These are phyloP conservation scores for Sarcophaga carnaria DNA, from an alignment of 2,888 invertebrate genomes.

Conservation along the genomic window DNA sequence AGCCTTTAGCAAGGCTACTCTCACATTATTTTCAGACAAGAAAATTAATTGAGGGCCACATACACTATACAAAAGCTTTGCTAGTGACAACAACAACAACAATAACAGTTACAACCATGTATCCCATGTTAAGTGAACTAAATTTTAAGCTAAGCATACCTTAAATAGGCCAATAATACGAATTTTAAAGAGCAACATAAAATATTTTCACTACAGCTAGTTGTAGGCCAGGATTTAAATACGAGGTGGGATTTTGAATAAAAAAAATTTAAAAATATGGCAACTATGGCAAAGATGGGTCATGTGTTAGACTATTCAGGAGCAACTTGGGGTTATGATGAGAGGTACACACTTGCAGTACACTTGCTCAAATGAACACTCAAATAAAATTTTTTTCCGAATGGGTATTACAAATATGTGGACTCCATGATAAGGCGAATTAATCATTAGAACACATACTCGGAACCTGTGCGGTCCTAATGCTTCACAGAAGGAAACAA, in stretches of 20 bases:
- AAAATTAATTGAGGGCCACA: conserved; percentile 59
- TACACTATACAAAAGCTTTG: background rate
- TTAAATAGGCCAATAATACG: background rate
- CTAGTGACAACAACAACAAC: background rate
- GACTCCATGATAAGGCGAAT: no score
- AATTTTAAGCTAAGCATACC: conserved; percentile 1
- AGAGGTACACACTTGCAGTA: no score
- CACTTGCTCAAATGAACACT: no score
- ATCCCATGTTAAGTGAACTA: background rate
- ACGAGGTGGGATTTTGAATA: background rate
- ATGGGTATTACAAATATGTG: no score
- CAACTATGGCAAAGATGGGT: background rate
- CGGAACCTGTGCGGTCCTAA: no score
- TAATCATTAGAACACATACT: no score
- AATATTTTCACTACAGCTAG: background rate
- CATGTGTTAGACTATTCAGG: no score
- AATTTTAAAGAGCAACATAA: conserved; percentile 7
- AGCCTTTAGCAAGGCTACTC: conserved; percentile 53
- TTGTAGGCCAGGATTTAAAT: background rate
- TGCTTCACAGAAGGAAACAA: no score
- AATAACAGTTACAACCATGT: background rate
- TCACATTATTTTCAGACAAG: conserved; percentile 36
- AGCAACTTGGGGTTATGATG: no score
- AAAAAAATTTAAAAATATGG: background rate
- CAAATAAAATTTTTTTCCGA: no score